Evolutionary conservation across 2,888 invertebrate genomes (phyloP), one percentile per base, ranked within the genome.

Genomic region (Papilio demoleus): DNA sequence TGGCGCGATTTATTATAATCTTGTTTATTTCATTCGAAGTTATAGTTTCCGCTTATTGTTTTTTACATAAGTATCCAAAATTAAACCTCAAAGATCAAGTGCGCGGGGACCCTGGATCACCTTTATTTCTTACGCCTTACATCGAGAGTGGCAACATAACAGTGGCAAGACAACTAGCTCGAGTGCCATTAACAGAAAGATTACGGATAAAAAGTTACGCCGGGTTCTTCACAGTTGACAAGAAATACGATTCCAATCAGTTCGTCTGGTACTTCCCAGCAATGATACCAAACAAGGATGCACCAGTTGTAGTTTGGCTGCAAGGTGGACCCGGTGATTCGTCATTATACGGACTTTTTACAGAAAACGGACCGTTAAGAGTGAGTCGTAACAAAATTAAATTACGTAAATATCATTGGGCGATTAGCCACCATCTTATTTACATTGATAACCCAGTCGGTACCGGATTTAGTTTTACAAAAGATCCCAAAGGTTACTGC

Each of bases 361-460:
- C 94, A 0, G 98, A 98, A 87, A 96, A 97, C 81, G 97, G 98
- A 0, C 98, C 97, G 0, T 73, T 92, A 0, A 82, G 83, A 74
- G 88, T 90, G 0, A 76, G 84, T 3, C 78, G 81, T 19, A 77
- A 76, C 1, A 85, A 79, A 76, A 83, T 96, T 62, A 88, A 92
- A 73, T 88, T 94, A 72, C 93, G 97, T 45, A 94, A 96, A 75
- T 96, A 95, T 76, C 94, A 96, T 8, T 99, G 98, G 98, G 95
- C 95, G 65, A 87, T 94, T 45, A 94, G 94, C 9, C 97, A 97
- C 82, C 95, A 96, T 75, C 87, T 98, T 47, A 93, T 98, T 66
- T 99, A 97, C 83, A 96, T 99, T 67, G 98, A 99, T 84, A 98
- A 97, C 85, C 98, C 98, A 0, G 98, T 97, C 0, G 97, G 97